phyloP scores from a whole-genome alignment of 2,113 vertebrate genomes.

The Hyperopisus bebe region DNA sequence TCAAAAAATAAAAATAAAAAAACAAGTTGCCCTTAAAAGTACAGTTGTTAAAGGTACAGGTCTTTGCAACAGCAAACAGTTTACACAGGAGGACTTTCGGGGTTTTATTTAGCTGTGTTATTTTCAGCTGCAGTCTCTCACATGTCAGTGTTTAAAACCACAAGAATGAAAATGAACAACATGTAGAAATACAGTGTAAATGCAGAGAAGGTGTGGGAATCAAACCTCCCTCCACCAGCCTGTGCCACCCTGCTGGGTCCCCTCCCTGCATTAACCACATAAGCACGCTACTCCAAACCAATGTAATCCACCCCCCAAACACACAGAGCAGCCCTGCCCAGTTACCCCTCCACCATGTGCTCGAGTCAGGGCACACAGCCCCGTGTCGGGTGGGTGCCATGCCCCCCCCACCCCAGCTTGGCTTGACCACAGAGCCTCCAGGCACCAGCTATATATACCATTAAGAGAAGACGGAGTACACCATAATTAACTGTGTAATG shows the following conservation, averaged over 20 bases:
- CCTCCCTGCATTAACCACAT: neutral
- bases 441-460: conserved; percentile 22
- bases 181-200: conserved; percentile 25
- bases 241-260: neutral
- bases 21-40: neutral
- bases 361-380: neutral
- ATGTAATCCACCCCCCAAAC: neutral
- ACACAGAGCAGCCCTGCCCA: neutral
- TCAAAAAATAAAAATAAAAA: neutral
- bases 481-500: conserved; percentile 42
- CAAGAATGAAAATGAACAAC: conserved; percentile 18
- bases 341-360: neutral
- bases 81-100: neutral
- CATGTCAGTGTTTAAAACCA: conserved; percentile 11
- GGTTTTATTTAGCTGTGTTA: conserved; percentile 7
- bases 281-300: neutral
- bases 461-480: conserved; percentile 15
- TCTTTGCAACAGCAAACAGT: neutral
- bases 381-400: neutral
- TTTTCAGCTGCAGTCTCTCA: neutral
- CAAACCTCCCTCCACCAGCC: neutral
- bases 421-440: conserved; percentile 22
- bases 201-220: conserved; percentile 33
- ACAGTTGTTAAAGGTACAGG: neutral
- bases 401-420: neutral